Evolutionary conservation across 2,113 vertebrate genomes (phyloP), one percentile per base, ranked within the genome.

Genomic region (Ailurus styani): DNA sequence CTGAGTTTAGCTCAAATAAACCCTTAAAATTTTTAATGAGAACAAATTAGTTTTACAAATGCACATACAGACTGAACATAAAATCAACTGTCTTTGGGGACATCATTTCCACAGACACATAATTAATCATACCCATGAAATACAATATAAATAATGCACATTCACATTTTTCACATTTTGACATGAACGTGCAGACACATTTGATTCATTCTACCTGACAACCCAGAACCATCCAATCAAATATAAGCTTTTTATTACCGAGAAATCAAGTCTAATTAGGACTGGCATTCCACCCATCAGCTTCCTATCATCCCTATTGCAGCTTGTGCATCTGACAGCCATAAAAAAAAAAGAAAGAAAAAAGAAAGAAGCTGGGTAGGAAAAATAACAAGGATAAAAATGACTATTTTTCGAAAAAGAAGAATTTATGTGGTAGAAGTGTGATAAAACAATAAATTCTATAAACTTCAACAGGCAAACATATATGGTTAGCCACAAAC

Each of bases 41-140:
- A 82, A 60, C 90, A 97, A 97, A 97, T 97, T 96, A 96, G 97
- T 93, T 95, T 96, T 93, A 97, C 94, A 97, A 97, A 98, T 96
- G 90, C 94, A 98, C 84, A 91, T 94, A 78, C 93, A 94, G 87
- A 98, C 86, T 95, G 96, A 92, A 94, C 95, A 94, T 95, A 96
- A 98, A 97, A 93, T 95, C 70, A 7, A 0, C 96, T 96, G 95
- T 97, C 98, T 96, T 62, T 78, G 90, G 91, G 93, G 94, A 98
- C 82, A 83, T 92, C 92, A 62, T 92, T 85, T 88, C 79, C 70
- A 87, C 86, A 96, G 97, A 97, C 97, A 97, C 87, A 72, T 96
- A 94, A 95, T 97, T 97, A 98, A 97, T 98, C 95, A 96, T 21
- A 92, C 72, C 82, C 90, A 79, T 3, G 87, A 97, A 97, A 96